Evolutionary conservation across 2,888 invertebrate species (phyloP).

Genomic region (Tanytarsus gracilentus): DNA sequence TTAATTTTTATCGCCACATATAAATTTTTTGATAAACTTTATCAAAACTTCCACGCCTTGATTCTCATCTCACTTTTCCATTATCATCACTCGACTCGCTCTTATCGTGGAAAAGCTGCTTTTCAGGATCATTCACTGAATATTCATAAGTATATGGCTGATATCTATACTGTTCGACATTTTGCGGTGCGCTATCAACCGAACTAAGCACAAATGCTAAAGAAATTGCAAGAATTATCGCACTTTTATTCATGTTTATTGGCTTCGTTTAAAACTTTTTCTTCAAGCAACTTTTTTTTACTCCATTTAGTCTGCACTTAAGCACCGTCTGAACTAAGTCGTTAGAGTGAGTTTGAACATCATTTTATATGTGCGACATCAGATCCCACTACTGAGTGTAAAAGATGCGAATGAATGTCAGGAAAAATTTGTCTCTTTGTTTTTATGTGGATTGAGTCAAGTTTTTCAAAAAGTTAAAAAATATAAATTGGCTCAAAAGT

Average conservation of each 20-base stretch:
- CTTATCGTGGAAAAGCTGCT: conserved; percentile 58
- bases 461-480: too few species aligned
- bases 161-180: background rate
- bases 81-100: conserved; percentile 56
- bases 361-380: background rate
- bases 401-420: too few species aligned
- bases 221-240: background rate
- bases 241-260: background rate
- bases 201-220: background rate
- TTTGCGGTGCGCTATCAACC: background rate
- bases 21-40: too few species aligned
- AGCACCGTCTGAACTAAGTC: background rate
- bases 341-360: background rate
- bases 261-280: background rate
- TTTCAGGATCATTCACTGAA: conserved; percentile 62
- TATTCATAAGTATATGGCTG: conserved; percentile 57
- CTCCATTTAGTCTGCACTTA: background rate
- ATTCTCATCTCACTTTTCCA: too few species aligned
- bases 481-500: too few species aligned
- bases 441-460: too few species aligned
- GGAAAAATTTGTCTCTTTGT: too few species aligned
- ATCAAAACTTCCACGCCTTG: too few species aligned
- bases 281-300: background rate
- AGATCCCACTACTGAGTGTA: too few species aligned
- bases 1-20: too few species aligned